phyloP scores from a whole-genome alignment of 2,113 vertebrate genomes.

The Phylloscopus whistleri region DNA sequence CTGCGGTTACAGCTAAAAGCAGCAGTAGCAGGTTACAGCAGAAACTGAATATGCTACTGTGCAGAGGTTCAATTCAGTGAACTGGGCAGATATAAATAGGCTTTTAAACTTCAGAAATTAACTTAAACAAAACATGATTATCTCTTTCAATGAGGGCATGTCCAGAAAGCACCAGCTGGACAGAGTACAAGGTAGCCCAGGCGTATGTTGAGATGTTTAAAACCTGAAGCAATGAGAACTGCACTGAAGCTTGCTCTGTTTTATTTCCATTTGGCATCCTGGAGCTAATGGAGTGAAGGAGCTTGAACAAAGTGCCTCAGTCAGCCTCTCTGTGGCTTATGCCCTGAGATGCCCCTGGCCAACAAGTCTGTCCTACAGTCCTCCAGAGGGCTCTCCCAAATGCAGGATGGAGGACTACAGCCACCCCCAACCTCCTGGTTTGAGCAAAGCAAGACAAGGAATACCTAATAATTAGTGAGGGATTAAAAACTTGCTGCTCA shows the following conservation, averaged over 20 bases:
- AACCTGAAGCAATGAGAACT: background rate
- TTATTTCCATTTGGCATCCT: background rate
- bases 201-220: background rate
- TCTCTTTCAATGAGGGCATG: background rate
- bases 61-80: background rate
- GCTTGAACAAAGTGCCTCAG: conserved; percentile 31
- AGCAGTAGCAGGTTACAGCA: conserved; percentile 26
- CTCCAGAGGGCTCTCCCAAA: background rate
- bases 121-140: background rate
- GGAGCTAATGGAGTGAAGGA: background rate
- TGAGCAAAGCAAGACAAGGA: background rate
- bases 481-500: background rate
- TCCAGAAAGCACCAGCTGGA: background rate
- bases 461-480: background rate
- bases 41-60: conserved; percentile 51
- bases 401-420: background rate
- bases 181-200: background rate
- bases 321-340: background rate
- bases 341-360: conserved; percentile 41
- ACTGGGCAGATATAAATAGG: background rate
- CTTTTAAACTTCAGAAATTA: background rate
- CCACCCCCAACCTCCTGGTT: background rate
- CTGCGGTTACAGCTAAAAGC: conserved; percentile 32
- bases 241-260: conserved; percentile 25
- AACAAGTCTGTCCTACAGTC: background rate